Evolutionary conservation across 2,888 invertebrate species (phyloP).

Genomic region (Hartigia nigra): DNA sequence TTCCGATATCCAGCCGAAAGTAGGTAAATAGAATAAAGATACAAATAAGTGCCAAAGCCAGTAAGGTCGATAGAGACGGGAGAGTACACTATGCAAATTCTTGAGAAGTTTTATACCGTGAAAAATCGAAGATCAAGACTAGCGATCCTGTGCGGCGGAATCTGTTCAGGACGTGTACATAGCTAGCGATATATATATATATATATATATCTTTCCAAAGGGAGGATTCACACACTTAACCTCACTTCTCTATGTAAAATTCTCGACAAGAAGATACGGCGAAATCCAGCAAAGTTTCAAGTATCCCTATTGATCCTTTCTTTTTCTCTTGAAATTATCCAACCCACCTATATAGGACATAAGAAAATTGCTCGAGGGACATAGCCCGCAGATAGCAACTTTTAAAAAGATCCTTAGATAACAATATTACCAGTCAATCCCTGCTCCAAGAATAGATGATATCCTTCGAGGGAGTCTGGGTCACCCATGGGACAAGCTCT

Average conservation of each 20-base stretch:
- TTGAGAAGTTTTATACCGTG: background rate
- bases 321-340: background rate
- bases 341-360: background rate
- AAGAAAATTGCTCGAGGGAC: background rate
- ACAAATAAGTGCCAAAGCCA: background rate
- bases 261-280: background rate
- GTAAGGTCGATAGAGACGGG: background rate
- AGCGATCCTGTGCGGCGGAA: background rate
- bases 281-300: background rate
- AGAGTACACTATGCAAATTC: background rate
- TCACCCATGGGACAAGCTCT: background rate
- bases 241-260: background rate
- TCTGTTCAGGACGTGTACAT: background rate
- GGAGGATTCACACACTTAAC: background rate
- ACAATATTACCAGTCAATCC: slow-evolving; percentile 50
- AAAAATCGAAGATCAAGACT: background rate
- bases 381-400: background rate
- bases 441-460: slow-evolving; percentile 40
- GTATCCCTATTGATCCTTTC: background rate
- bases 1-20: background rate
- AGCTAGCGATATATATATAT: background rate
- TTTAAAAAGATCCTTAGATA: slow-evolving; percentile 23
- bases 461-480: background rate
- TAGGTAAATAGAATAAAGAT: background rate
- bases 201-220: background rate